Evolutionary conservation across 2,797 vertebrate species (phyloP).

Genomic region (Rhinoraja longicauda): DNA sequence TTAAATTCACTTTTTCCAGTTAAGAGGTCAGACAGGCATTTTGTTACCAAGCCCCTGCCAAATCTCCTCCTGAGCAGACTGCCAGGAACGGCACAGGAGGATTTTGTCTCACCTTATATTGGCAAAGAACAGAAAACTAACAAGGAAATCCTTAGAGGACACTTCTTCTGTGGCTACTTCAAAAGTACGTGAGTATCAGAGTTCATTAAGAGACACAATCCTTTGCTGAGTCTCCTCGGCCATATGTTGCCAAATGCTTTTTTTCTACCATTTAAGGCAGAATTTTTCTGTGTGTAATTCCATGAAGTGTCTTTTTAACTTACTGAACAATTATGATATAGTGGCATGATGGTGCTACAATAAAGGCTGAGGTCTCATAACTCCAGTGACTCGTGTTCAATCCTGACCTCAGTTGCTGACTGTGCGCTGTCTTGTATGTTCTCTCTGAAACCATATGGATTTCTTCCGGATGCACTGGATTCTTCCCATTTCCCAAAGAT

Average conservation of each 20-base stretch:
- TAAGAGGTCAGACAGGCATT: not conserved
- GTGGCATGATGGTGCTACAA: too few relatives aligned
- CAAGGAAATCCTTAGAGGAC: not conserved
- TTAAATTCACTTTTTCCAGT: not conserved
- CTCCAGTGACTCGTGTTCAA: too few relatives aligned
- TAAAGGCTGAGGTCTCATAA: too few relatives aligned
- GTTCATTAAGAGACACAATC: not conserved
- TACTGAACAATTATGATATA: not conserved
- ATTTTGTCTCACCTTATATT: not conserved
- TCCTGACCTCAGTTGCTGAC: too few relatives aligned
- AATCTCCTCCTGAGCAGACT: not conserved
- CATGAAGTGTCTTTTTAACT: not conserved
- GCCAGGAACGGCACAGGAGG: not conserved
- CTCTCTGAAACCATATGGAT: too few relatives aligned
- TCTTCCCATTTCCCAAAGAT: too few relatives aligned
- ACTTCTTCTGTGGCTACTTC: not conserved
- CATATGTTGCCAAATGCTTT: not conserved
- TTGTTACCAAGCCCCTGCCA: not conserved
- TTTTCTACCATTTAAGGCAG: not conserved
- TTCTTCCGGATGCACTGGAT: too few relatives aligned
- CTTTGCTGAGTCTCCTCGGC: not conserved
- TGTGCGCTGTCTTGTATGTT: too few relatives aligned
- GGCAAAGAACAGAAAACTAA: not conserved
- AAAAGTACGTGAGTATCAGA: not conserved
- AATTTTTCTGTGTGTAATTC: not conserved